Evolutionary conservation across 2,797 vertebrate species (phyloP).

Genomic region (Lateolabrax maculatus): DNA sequence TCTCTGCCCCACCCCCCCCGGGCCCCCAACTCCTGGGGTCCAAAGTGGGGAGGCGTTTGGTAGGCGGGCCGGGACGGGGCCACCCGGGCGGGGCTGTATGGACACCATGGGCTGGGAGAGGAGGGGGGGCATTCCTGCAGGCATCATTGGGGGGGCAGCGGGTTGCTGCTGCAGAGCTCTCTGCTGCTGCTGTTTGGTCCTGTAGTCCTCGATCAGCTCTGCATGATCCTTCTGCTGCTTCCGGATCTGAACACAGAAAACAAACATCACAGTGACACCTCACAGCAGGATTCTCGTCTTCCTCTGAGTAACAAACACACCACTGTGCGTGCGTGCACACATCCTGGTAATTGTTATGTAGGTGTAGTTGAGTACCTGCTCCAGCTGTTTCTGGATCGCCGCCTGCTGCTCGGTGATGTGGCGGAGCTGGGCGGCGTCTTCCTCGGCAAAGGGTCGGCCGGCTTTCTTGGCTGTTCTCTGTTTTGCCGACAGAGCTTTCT

Average conservation of each 20-base stretch:
- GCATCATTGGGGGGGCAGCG: conserved; percentile 76
- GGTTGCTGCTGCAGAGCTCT: conserved; percentile 76
- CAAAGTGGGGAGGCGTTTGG: conserved; percentile 75
- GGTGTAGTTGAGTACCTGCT: conserved; percentile 87
- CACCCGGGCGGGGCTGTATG: conserved; percentile 80
- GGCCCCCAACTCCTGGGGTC: conserved; percentile 47
- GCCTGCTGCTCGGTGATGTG: conserved; percentile 95
- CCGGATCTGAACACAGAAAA: conserved; percentile 87
- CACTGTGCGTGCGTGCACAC: too few relatives aligned
- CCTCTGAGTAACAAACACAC: too few relatives aligned
- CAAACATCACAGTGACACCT: not conserved
- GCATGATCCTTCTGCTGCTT: conserved; percentile 98
- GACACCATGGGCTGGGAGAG: conserved; percentile 78
- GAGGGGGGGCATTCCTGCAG: conserved; percentile 77
- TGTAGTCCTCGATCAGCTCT: conserved; percentile 96
- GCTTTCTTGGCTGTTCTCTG: conserved; percentile 96
- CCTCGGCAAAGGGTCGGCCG: conserved; percentile 91
- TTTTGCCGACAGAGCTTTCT: conserved; percentile 97
- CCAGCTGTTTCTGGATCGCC: conserved; percentile 95
- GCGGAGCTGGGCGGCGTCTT: conserved; percentile 93
- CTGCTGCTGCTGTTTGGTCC: conserved; percentile 88
- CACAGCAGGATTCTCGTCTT: too few relatives aligned
- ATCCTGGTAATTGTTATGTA: too few relatives aligned
- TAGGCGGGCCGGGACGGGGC: conserved; percentile 58
- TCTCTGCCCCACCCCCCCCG: conserved; percentile 60